phyloP scores from a whole-genome alignment of 2,797 vertebrate genomes.

The Oryzias dopingdopingensis region DNA sequence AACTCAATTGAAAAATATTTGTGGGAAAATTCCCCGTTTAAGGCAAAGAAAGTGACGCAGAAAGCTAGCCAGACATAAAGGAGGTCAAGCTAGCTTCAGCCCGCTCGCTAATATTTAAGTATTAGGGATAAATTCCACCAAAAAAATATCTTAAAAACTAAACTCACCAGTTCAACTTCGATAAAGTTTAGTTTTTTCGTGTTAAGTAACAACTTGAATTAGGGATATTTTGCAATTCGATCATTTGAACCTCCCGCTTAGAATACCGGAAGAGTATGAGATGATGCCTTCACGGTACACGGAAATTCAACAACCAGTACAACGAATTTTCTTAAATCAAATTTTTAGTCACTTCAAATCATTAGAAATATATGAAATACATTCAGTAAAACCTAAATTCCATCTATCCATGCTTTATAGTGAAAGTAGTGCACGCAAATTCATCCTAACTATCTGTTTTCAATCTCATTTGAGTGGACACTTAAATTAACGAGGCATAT shows the following conservation, averaged over 20 bases:
- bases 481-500: too few species aligned
- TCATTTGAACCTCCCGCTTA: constrained; percentile 57
- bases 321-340: too few species aligned
- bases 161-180: neutral
- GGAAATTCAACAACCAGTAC: neutral
- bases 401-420: too few species aligned
- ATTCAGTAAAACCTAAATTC: too few species aligned
- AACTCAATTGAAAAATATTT: too few species aligned
- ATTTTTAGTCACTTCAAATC: too few species aligned
- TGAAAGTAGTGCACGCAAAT: too few species aligned
- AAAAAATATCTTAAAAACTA: neutral
- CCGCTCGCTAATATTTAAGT: neutral
- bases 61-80: neutral
- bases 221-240: neutral
- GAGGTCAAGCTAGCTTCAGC: neutral
- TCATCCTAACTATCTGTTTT: too few species aligned
- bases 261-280: constrained; percentile 20
- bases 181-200: neutral
- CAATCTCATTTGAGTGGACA: too few species aligned
- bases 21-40: neutral
- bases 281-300: constrained; percentile 20
- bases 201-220: neutral
- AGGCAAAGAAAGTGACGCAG: neutral
- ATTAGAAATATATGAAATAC: too few species aligned
- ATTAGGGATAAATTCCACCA: fast-evolving